Percentiles rank a stretch among this genome's conserved stretches.
phyloP scores from a whole-genome alignment of 2,797 vertebrate species.

The Anguilla pacifica region DNA sequence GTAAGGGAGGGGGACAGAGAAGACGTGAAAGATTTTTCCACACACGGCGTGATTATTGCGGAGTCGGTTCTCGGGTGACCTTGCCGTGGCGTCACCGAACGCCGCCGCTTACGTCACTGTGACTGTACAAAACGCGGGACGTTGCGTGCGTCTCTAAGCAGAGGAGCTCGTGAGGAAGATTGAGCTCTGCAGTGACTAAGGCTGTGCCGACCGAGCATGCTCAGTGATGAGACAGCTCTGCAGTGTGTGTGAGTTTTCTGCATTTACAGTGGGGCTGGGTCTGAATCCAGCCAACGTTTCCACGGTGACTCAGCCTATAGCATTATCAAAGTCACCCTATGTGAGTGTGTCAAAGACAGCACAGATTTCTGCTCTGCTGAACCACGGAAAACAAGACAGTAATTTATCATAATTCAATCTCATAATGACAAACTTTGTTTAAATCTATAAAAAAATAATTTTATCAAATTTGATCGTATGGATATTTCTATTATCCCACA shows the following conservation, averaged over 20 bases:
- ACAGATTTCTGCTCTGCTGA: background rate
- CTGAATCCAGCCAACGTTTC: constrained; percentile 54
- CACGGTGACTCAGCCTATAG: constrained; percentile 70
- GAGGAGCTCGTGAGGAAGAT: background rate
- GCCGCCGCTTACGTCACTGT: background rate
- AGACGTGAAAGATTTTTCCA: background rate
- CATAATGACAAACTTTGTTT: background rate
- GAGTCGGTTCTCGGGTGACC: background rate
- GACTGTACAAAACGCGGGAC: background rate
- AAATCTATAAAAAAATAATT: background rate
- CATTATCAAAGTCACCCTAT: constrained; percentile 43
- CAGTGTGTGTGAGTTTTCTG: constrained; percentile 13
- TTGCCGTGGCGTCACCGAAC: background rate
- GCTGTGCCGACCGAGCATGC: constrained; percentile 4
- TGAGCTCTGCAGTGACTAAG: constrained; percentile 1
- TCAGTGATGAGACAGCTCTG: constrained; percentile 1
- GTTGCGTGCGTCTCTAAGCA: background rate
- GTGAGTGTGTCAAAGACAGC: background rate
- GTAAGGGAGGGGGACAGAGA: background rate
- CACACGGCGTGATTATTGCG: background rate
- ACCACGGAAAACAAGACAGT: background rate
- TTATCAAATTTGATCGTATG: too few relatives aligned
- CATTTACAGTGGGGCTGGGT: background rate
- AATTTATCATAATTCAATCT: background rate
- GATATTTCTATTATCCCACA: background rate